phyloP scores from a whole-genome alignment of 2,888 invertebrate genomes.

The Copidosoma aretas region DNA sequence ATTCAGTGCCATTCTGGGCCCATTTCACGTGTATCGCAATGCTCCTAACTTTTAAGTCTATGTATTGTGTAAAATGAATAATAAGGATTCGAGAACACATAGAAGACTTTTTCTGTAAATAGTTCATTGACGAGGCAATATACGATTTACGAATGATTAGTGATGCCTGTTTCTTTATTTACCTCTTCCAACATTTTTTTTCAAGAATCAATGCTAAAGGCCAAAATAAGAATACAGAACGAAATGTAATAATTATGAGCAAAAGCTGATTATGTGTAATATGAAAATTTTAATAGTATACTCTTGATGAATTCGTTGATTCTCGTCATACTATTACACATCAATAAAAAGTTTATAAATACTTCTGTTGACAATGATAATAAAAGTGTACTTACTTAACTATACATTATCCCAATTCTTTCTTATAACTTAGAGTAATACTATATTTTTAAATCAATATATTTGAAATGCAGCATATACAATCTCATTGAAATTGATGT shows the following conservation, averaged over 20 bases:
- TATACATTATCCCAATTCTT: neutral
- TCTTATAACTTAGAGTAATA: too few relatives aligned
- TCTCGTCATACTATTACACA: too few relatives aligned
- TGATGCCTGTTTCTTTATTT: constrained; percentile 15
- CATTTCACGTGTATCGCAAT: constrained; percentile 52
- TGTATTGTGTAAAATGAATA: constrained; percentile 61
- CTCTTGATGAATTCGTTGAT: too few relatives aligned
- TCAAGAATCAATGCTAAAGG: too few relatives aligned
- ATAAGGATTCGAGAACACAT: constrained; percentile 57
- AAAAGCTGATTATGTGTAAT: too few relatives aligned
- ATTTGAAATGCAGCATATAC: constrained; percentile 7
- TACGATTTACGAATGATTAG: constrained; percentile 49
- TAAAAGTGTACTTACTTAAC: neutral
- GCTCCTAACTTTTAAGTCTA: constrained; percentile 58
- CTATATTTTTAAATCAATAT: neutral
- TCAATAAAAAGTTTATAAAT: too few relatives aligned
- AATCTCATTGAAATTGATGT: constrained; percentile 1
- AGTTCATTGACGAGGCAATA: constrained; percentile 58
- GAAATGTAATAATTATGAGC: too few relatives aligned
- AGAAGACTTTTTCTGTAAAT: constrained; percentile 60
- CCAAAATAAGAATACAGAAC: too few relatives aligned
- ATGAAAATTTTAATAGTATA: too few relatives aligned
- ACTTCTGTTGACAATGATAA: too few relatives aligned
- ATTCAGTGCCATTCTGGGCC: constrained; percentile 52
- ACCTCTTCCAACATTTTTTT: constrained; percentile 2